These are phyloP conservation scores for Drosophila pandora DNA, from an alignment of 1,140 invertebrate species.

Conservation along the genomic window DNA sequence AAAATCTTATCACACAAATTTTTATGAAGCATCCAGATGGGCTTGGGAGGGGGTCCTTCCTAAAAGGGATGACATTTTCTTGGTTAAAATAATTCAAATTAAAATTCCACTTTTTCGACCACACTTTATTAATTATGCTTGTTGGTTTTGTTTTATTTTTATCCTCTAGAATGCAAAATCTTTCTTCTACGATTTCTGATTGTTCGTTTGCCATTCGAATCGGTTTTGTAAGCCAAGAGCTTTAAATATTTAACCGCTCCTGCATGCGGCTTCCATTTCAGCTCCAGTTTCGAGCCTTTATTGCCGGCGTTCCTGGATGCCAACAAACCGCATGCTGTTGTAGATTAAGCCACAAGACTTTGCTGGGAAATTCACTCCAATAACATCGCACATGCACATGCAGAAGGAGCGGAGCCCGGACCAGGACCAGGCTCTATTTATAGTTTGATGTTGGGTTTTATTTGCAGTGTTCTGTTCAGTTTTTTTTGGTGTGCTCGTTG, in stretches of 20 bases:
- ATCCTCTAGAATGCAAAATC: not conserved
- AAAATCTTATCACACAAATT: constrained; percentile 36
- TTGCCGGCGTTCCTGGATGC: constrained; percentile 45
- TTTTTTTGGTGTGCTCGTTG: constrained; percentile 7
- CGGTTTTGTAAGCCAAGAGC: constrained; percentile 16
- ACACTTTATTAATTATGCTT: constrained; percentile 2
- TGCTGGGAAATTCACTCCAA: constrained; percentile 62
- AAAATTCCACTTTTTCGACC: not conserved
- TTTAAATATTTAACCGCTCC: constrained; percentile 48
- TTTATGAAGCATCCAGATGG: constrained; percentile 4
- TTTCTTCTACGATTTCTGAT: not conserved
- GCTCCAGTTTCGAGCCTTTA: constrained; percentile 35
- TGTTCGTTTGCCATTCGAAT: constrained; percentile 10
- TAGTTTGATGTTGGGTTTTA: constrained; percentile 58
- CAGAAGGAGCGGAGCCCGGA: not conserved
- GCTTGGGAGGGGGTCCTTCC: not conserved
- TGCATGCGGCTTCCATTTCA: constrained; percentile 29
- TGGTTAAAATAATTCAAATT: not conserved
- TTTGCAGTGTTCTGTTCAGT: constrained; percentile 23
- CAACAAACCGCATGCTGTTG: constrained; percentile 57
- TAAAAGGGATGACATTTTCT: too few species aligned
- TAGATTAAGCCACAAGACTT: constrained; percentile 67
- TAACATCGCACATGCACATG: constrained; percentile 35
- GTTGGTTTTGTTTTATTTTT: not conserved
- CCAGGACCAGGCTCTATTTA: constrained; percentile 43